Evolutionary conservation across 2,888 invertebrate species (phyloP).

Genomic region (Epirrhoe tristata): DNA sequence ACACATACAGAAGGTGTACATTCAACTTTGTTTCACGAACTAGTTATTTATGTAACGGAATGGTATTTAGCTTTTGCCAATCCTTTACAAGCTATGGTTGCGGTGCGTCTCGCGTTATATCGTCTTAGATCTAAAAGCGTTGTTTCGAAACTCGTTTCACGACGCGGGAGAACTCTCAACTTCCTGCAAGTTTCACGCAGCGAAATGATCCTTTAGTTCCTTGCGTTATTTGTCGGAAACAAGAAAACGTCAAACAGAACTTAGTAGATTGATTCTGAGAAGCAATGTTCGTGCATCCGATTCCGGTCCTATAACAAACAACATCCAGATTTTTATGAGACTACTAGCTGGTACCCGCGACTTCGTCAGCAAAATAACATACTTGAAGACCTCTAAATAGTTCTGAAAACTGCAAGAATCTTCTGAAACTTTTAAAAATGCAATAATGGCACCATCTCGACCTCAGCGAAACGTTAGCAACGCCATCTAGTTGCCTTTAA

Average conservation of each 20-base stretch:
- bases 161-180: constrained; percentile 54
- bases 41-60: too few relatives aligned
- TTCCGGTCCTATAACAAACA: neutral
- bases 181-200: constrained; percentile 35
- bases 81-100: neutral
- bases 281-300: constrained; percentile 9
- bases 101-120: constrained; percentile 13
- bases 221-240: constrained; percentile 34
- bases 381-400: too few relatives aligned
- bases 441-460: too few relatives aligned
- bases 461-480: too few relatives aligned
- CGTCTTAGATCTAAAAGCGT: constrained; percentile 48
- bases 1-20: too few relatives aligned
- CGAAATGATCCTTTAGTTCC: constrained; percentile 33
- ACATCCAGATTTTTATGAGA: neutral
- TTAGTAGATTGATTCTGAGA: constrained; percentile 19
- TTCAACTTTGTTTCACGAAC: too few relatives aligned
- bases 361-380: too few relatives aligned
- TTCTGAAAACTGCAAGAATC: too few relatives aligned
- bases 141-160: constrained; percentile 49
- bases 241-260: constrained; percentile 23
- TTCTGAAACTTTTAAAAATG: too few relatives aligned
- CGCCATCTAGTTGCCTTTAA: too few relatives aligned
- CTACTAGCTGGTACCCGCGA: too few relatives aligned
- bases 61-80: neutral